These are phyloP conservation scores for Aspidiotus destructor DNA, from an alignment of 2,888 invertebrate genomes.

Conservation along the genomic window DNA sequence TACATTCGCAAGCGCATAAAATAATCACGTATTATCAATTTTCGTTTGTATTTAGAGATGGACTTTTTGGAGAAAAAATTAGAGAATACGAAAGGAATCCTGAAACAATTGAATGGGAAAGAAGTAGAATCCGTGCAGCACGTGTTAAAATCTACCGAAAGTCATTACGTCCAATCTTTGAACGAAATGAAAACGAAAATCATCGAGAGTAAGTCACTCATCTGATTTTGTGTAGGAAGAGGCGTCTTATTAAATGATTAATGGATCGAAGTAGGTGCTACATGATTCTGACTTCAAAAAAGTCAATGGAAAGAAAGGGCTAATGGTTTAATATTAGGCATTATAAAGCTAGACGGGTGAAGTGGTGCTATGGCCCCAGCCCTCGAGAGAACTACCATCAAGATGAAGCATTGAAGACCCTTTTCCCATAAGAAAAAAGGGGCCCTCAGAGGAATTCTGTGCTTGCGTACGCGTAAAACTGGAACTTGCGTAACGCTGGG, in stretches of 20 bases:
- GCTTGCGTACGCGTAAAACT: no score
- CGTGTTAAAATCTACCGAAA: conserved; percentile 13
- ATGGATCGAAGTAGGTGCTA: no score
- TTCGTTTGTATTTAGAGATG: conserved; percentile 15
- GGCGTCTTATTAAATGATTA: neutral
- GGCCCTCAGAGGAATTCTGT: no score
- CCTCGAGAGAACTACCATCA: no score
- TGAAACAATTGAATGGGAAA: conserved; percentile 13
- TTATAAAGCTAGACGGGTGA: no score
- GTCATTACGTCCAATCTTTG: conserved; percentile 10
- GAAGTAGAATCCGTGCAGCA: conserved; percentile 2
- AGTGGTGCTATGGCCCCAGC: no score
- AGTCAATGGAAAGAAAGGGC: no score
- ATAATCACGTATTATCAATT: no score
- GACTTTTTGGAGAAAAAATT: conserved; percentile 22
- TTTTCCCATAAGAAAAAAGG: neutral
- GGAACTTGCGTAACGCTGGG: no score
- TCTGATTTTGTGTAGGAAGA: neutral
- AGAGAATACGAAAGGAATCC: conserved; percentile 12
- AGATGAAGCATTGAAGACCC: neutral
- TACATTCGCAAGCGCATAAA: no score
- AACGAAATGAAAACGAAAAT: conserved; percentile 8
- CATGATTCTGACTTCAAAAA: no score
- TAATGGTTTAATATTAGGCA: no score
- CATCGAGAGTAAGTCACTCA: conserved; percentile 7